Evolutionary conservation across 2,888 invertebrate species (phyloP).

Genomic region (Drosophila melanosoma): DNA sequence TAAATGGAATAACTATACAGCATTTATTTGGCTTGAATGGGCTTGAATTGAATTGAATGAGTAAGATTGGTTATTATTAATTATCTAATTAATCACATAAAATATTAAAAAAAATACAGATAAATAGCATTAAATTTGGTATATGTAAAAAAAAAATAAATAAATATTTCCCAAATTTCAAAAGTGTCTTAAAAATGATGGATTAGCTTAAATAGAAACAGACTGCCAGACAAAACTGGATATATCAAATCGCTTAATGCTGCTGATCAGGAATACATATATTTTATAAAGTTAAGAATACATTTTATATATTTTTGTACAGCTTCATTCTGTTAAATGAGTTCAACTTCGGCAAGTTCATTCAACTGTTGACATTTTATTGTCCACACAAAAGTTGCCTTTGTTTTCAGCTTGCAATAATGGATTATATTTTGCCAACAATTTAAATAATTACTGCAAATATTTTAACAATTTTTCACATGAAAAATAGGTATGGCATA

Average conservation of each 20-base stretch:
- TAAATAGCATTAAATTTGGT: neutral
- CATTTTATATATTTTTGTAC: neutral
- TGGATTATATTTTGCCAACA: slow-evolving; percentile 10
- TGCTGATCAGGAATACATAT: neutral
- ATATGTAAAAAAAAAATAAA: no score
- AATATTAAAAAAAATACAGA: neutral
- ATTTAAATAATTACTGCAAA: slow-evolving; percentile 9
- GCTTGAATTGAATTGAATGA: slow-evolving; percentile 1
- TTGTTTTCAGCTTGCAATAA: neutral
- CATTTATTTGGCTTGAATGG: slow-evolving; percentile 21
- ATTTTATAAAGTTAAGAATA: neutral
- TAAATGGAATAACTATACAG: neutral
- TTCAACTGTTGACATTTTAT: slow-evolving; percentile 1
- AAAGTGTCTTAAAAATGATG: neutral
- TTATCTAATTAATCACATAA: no score
- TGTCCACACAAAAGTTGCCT: neutral
- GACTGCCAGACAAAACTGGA: no score
- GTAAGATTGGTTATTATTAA: neutral
- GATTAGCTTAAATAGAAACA: neutral
- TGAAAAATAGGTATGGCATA: slow-evolving; percentile 1
- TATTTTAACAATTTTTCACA: neutral
- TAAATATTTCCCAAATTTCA: neutral
- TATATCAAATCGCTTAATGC: neutral
- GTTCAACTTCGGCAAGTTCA: neutral
- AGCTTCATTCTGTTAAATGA: neutral